These are phyloP conservation scores for Calameuta pallipes DNA, from an alignment of 2,888 invertebrate genomes.

Conservation along the genomic window DNA sequence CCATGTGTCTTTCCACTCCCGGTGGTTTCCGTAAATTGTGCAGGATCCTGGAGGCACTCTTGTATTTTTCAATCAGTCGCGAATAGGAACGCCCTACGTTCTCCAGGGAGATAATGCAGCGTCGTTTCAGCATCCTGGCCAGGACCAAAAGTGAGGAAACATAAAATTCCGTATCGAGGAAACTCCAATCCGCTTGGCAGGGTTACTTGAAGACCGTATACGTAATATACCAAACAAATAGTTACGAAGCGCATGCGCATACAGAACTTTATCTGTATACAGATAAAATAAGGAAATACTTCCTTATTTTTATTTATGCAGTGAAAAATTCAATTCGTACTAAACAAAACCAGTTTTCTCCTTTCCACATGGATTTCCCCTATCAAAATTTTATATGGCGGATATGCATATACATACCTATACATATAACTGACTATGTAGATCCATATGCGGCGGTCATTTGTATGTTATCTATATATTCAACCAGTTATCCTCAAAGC, in stretches of 20 bases:
- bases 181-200: slow-evolving; percentile 1
- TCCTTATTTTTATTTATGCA: neutral
- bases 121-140: slow-evolving; percentile 10
- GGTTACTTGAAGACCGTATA: neutral
- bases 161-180: slow-evolving; percentile 11
- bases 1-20: slow-evolving; percentile 10
- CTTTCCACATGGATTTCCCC: neutral
- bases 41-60: slow-evolving; percentile 15
- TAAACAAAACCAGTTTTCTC: neutral
- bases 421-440: neutral
- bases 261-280: neutral
- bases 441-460: neutral
- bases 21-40: neutral
- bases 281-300: neutral
- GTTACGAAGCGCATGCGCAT: neutral
- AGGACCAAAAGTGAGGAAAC: slow-evolving; percentile 12
- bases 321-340: neutral
- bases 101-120: slow-evolving; percentile 19
- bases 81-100: slow-evolving; percentile 7
- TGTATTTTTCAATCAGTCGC: slow-evolving; percentile 18
- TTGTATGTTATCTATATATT: neutral
- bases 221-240: neutral
- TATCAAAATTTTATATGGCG: neutral
- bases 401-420: neutral
- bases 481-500: neutral